Evolutionary conservation across 1,140 invertebrate genomes (phyloP).

Genomic region (Bilobella aurantiaca): DNA sequence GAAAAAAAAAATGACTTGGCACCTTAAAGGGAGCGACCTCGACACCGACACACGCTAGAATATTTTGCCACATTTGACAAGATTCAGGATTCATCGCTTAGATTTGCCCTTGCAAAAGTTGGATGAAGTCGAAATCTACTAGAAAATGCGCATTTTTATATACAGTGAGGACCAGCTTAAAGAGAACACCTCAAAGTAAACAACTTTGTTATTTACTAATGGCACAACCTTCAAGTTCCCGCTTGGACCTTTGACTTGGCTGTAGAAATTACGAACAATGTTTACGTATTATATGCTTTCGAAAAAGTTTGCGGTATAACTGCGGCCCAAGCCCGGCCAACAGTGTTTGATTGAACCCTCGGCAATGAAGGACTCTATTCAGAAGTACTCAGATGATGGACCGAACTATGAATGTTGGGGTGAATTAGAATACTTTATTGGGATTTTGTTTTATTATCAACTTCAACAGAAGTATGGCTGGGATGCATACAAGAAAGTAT

Average conservation of each 20-base stretch:
- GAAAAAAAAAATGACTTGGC: no score
- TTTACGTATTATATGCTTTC: slow-evolving; percentile 13
- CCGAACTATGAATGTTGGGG: slow-evolving; percentile 7
- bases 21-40: no score
- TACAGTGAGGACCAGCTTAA: no score
- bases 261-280: slow-evolving; percentile 19
- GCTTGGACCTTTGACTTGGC: slow-evolving; percentile 15
- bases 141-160: no score
- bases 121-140: no score
- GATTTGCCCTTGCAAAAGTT: no score
- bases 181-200: no score
- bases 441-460: slow-evolving; percentile 15
- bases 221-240: slow-evolving; percentile 20
- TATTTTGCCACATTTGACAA: no score
- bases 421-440: slow-evolving; percentile 3
- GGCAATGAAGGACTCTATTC: background rate
- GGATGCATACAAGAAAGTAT: slow-evolving; percentile 18
- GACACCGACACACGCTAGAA: no score
- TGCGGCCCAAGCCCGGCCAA: background rate
- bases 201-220: no score
- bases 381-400: background rate
- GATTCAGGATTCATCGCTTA: no score
- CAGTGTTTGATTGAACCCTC: background rate
- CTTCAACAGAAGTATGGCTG: slow-evolving; percentile 20
- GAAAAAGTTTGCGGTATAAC: slow-evolving; percentile 10